Evolutionary conservation across 2,797 vertebrate genomes (phyloP), one percentile per base, ranked within the genome.

Genomic region (Sebastes minor): DNA sequence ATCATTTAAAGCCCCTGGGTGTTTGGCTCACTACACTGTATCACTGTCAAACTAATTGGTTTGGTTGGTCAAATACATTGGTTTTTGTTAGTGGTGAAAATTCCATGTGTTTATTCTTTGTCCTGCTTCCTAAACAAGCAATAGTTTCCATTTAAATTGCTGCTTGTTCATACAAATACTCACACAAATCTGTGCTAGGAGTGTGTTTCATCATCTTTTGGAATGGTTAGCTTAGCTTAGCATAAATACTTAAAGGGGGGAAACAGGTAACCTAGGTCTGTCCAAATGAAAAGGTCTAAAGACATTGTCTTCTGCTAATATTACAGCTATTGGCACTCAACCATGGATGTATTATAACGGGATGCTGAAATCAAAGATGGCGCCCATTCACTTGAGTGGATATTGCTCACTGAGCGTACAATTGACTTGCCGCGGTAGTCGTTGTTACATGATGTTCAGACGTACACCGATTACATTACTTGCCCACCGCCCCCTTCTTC

Each of bases 391-490:
- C 23, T 27, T 42, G 14, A 16, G 33, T 42, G 13, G n/a, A 18
- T 25, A 9, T 23, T 42, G 7, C 13, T 64, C 62, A 64, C 22
- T 8, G 2, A 18, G 42, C 49, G 0, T 20, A 53, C 8, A 53
- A 53, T 0, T 0, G 18, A 0, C 46, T 49, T 49, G 46, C 46
- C 7, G 46, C 2, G 7, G 46, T 49, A 49, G 18, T 49, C 7
- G 7, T 2, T 49, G 46, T 49, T 49, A 49, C 46, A 9, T 0
- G 2, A 0, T 46, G 42, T 20, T 20, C 18, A 49, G 46, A 0
- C 18, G 46, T 49, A 49, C 2, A 49, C 18, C 18, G 46, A 49
- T 46, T 46, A 46, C 42, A 46, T 18, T 46, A 46, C 42, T 46
- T 8, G 6, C 42, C 42, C 42, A 46, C 42, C 16, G 3, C 6